phyloP scores from a whole-genome alignment of 92 coral and sea anemone species.

The Hydrozoanthus gracilis region DNA sequence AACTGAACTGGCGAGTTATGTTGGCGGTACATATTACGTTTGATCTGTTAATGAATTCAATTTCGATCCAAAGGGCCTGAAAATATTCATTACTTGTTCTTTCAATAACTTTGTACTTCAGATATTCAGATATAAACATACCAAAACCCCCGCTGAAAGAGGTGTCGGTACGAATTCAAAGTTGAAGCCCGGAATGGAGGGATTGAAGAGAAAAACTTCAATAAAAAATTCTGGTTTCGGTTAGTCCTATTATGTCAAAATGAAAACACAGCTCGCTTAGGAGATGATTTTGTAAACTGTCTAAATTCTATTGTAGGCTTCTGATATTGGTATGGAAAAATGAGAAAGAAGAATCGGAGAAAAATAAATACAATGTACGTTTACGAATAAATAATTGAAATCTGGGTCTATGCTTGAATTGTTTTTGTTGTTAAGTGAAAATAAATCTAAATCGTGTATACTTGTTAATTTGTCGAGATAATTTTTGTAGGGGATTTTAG shows the following conservation, averaged over 20 bases:
- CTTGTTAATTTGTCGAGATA: not conserved
- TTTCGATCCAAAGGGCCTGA: slow-evolving; percentile 45
- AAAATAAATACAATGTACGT: not conserved
- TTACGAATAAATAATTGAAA: too few species aligned
- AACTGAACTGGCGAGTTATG: not conserved
- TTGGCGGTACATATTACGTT: slow-evolving; percentile 37
- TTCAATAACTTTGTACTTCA: slow-evolving; percentile 25
- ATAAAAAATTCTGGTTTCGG: slow-evolving; percentile 31
- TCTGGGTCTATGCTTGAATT: not conserved
- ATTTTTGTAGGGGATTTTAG: not conserved
- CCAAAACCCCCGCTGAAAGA: slow-evolving; percentile 31
- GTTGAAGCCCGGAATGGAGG: not conserved
- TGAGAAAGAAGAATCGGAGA: not conserved
- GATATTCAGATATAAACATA: not conserved
- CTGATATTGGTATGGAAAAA: slow-evolving; percentile 44
- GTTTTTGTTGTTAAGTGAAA: not conserved
- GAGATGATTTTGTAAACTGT: slow-evolving; percentile 42
- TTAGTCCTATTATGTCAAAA: slow-evolving; percentile 38
- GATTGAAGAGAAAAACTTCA: slow-evolving; percentile 25
- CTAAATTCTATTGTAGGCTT: slow-evolving; percentile 38
- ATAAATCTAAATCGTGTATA: slow-evolving; percentile 3
- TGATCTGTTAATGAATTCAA: not conserved
- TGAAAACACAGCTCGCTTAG: slow-evolving; percentile 27
- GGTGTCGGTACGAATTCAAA: not conserved
- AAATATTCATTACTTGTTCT: slow-evolving; percentile 36